Conservation (phyloP, 2,797 vertebrate genomes). For the Pseudopleuronectes americanus region DNA sequence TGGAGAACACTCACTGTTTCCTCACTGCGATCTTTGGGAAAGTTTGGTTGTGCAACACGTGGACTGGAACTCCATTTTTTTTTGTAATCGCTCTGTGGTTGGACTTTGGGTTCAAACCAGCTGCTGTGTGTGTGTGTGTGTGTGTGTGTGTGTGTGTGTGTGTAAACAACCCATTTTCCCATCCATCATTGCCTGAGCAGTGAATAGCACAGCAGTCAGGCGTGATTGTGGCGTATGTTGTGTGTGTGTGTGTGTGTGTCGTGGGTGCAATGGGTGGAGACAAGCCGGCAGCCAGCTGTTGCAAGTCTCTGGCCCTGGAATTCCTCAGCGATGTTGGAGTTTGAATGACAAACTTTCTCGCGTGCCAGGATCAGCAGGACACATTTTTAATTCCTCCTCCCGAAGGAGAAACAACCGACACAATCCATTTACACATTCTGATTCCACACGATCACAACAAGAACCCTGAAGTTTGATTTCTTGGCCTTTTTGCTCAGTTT, state of each 20-base stretch:
- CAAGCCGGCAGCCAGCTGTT: slow-evolving; percentile 67
- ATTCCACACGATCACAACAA: not conserved
- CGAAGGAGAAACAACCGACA: no score
- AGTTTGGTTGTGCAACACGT: slow-evolving; percentile 57
- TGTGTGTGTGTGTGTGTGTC: slow-evolving; percentile 41
- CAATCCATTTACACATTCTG: no score
- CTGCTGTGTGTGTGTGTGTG: slow-evolving; percentile 41
- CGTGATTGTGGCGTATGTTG: slow-evolving; percentile 41
- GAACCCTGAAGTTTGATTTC: not conserved
- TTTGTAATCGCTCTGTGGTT: slow-evolving; percentile 33
- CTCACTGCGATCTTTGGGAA: slow-evolving; percentile 15
- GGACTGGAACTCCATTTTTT: slow-evolving; percentile 21
- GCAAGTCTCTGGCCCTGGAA: slow-evolving; percentile 54
- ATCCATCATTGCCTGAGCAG: slow-evolving; percentile 64
- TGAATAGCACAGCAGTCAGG: slow-evolving; percentile 67
- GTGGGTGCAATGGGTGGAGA: slow-evolving; percentile 48
- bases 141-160: slow-evolving; percentile 42
- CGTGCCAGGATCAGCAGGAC: no score
- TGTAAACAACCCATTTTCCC: slow-evolving; percentile 60
- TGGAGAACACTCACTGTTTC: slow-evolving; percentile 53
- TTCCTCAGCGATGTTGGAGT: slow-evolving; percentile 50
- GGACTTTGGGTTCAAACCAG: slow-evolving; percentile 60
- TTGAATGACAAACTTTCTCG: no score
- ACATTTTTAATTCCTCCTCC: no score
- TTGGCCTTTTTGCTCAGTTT: no score